phyloP scores from a whole-genome alignment of 2,888 invertebrate genomes.

The Lepidochitona cinerea region DNA sequence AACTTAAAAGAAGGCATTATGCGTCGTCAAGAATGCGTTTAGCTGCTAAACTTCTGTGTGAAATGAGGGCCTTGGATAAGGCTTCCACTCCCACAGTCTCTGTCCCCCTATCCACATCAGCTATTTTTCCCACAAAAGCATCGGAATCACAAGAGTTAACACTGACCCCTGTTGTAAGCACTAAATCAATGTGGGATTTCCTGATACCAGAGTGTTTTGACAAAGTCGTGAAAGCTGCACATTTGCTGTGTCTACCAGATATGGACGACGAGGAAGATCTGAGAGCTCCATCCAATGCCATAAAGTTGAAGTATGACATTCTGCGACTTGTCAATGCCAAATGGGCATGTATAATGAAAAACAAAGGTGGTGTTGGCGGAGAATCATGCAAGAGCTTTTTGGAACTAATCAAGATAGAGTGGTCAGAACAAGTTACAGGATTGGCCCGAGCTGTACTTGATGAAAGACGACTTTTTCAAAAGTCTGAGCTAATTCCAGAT shows the following conservation, averaged over 20 bases:
- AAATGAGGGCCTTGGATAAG: constrained; percentile 3
- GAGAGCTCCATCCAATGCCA: constrained; percentile 14
- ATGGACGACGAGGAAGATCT: constrained; percentile 29
- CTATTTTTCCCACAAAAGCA: not conserved
- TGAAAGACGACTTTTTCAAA: not conserved
- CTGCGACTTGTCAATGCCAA: constrained; percentile 16
- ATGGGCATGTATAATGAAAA: constrained; percentile 17
- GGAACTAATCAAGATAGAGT: not conserved
- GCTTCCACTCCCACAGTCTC: too few relatives aligned
- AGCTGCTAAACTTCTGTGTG: constrained; percentile 17
- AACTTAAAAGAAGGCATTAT: constrained; percentile 22
- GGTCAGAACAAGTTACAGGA: not conserved
- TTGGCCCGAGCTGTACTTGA: not conserved
- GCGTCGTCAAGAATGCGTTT: constrained; percentile 21
- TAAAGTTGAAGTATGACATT: constrained; percentile 22
- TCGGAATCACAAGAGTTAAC: not conserved
- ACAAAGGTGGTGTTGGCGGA: not conserved
- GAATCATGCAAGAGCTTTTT: not conserved
- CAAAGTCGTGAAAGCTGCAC: constrained; percentile 13
- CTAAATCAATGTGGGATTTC: constrained; percentile 15
- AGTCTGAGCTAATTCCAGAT: constrained; percentile 3
- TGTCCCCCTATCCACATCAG: too few relatives aligned
- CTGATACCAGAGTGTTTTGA: constrained; percentile 22
- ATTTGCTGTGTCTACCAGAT: constrained; percentile 13
- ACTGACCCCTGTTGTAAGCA: not conserved